phyloP scores from a whole-genome alignment of 2,888 invertebrate species.

The Chrysodeixis includens region DNA sequence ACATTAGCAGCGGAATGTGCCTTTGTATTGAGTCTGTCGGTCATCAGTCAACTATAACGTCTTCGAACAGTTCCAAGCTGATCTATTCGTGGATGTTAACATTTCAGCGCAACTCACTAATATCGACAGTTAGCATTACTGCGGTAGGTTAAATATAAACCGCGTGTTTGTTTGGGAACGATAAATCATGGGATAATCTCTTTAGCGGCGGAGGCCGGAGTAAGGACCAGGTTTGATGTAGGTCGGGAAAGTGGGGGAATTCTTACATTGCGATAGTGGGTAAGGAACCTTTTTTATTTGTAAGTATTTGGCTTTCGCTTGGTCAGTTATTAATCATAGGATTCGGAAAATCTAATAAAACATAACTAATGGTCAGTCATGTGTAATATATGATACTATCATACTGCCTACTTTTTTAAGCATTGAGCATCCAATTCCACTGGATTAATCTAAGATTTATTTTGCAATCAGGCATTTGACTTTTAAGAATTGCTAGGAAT shows the following conservation, averaged over 20 bases:
- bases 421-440: too few relatives aligned
- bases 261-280: not conserved
- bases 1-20: not conserved
- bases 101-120: conserved; percentile 28
- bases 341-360: not conserved
- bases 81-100: conserved; percentile 29
- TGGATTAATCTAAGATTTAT: too few relatives aligned
- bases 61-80: conserved; percentile 5
- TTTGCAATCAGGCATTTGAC: not conserved
- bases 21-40: not conserved
- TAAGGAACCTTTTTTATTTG: not conserved
- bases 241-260: not conserved
- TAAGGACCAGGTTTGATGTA: not conserved
- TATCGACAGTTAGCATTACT: conserved; percentile 43
- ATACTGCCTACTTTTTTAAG: not conserved
- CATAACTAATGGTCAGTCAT: not conserved
- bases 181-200: not conserved
- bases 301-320: not conserved
- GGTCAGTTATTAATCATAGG: conserved; percentile 2
- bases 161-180: conserved; percentile 20
- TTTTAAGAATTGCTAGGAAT: not conserved
- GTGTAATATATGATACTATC: not conserved
- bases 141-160: conserved; percentile 22
- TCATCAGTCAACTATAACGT: conserved; percentile 10
- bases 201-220: not conserved